Conservation (phyloP, 2,113 vertebrate genomes). For the Podarcis cretensis region DNA sequence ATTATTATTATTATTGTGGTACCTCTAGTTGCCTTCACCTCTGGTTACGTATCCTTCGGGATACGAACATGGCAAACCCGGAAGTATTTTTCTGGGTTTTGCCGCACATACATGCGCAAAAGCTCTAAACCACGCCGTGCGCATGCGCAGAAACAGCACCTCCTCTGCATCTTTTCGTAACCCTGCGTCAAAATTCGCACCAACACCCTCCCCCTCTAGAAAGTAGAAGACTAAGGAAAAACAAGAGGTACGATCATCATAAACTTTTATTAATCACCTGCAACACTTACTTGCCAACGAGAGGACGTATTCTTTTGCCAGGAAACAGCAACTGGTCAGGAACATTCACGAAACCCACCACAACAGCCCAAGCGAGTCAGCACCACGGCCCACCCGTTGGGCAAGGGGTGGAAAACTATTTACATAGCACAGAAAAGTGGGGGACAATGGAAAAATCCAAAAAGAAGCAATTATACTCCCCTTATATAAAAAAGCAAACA, state of each 20-base stretch:
- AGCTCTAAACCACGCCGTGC: no score
- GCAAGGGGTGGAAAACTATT: background rate
- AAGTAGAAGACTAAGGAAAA: background rate
- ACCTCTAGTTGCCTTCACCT: no score
- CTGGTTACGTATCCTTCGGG: no score
- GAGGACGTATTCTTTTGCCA: background rate
- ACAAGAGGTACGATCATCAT: background rate
- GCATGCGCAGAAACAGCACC: no score
- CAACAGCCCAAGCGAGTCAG: background rate
- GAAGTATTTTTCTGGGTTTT: no score
- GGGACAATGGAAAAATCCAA: background rate
- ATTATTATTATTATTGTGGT: no score
- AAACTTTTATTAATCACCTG: background rate
- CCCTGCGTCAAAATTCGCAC: background rate
- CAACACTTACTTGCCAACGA: background rate
- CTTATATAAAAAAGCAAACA: no score
- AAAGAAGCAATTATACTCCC: background rate
- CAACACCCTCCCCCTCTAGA: no score
- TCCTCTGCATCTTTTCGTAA: background rate
- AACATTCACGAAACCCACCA: background rate
- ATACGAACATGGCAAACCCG: no score
- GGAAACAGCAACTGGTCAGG: background rate
- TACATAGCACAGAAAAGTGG: background rate
- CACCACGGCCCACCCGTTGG: no score
- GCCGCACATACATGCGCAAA: rapidly evolving